Percentiles rank a stretch among this genome's conserved stretches.
Conservation (phyloP, 2,797 vertebrate species). For the Rhinella marina region DNA sequence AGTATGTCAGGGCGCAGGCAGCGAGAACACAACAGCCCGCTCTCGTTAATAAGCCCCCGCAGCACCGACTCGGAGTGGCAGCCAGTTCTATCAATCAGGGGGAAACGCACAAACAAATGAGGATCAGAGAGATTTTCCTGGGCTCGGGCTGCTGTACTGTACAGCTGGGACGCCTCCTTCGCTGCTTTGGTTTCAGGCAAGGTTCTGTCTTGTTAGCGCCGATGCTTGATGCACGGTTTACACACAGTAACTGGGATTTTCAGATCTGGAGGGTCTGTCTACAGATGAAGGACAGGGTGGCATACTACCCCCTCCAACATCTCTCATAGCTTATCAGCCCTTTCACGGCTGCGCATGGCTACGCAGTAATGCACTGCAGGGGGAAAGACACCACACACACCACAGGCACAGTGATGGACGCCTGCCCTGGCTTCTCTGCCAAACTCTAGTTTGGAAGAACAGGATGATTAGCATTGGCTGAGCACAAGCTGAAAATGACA, state of each 20-base stretch:
- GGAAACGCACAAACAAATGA: slow-evolving; percentile 45
- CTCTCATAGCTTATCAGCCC: background rate
- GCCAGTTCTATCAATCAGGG: slow-evolving; percentile 39
- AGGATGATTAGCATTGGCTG: slow-evolving; percentile 55
- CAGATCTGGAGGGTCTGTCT: slow-evolving; percentile 12
- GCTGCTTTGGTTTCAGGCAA: slow-evolving; percentile 46
- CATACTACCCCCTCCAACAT: background rate
- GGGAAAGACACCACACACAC: background rate
- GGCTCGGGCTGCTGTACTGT: slow-evolving; percentile 4
- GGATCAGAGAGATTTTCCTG: slow-evolving; percentile 37
- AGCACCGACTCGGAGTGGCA: slow-evolving; percentile 4
- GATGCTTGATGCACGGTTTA: slow-evolving; percentile 16
- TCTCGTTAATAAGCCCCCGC: slow-evolving; percentile 39
- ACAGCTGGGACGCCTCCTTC: slow-evolving; percentile 39
- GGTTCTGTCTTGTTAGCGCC: slow-evolving; percentile 44
- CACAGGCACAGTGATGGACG: background rate
- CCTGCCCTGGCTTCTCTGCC: slow-evolving; percentile 28
- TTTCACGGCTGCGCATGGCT: slow-evolving; percentile 30
- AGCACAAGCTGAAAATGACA: slow-evolving; percentile 52
- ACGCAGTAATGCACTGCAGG: slow-evolving; percentile 45
- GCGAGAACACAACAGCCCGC: background rate
- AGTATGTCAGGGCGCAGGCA: background rate
- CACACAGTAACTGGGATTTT: background rate
- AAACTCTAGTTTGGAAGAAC: slow-evolving; percentile 43
- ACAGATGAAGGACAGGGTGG: background rate